A percentile compares a stretch with the other conserved stretches of the same genome.
These are phyloP conservation scores for Taphrorychus bicolor DNA, from an alignment of 2,888 invertebrate species.

Conservation along the genomic window DNA sequence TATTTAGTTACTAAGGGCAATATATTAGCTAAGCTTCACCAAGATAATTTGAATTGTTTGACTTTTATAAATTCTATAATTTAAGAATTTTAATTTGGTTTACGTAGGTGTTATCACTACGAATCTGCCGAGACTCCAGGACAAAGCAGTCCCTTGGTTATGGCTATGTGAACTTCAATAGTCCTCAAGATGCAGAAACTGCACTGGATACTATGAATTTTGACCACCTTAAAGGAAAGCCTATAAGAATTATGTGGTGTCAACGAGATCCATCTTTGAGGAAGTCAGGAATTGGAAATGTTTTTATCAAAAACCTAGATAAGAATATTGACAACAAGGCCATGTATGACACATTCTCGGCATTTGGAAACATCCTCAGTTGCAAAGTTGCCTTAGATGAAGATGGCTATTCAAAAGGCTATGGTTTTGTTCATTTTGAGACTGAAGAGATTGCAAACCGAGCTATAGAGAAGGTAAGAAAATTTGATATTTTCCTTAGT, in stretches of 20 bases:
- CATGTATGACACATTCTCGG: constrained; percentile 98
- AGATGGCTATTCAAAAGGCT: constrained; percentile 91
- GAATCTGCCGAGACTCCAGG: constrained; percentile 97
- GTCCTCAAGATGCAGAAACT: constrained; percentile 97
- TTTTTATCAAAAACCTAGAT: constrained; percentile 99
- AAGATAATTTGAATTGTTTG: background rate
- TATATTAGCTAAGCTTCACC: too few relatives aligned
- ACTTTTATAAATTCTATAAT: background rate
- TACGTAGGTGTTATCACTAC: constrained; percentile 85
- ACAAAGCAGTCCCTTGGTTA: constrained; percentile 98
- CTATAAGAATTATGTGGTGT: constrained; percentile 99
- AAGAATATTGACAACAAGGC: constrained; percentile 99
- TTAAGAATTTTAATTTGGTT: too few relatives aligned
- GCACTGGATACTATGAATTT: constrained; percentile 99
- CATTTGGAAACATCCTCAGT: constrained; percentile 97
- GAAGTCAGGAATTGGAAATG: constrained; percentile 98
- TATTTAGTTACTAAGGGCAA: too few relatives aligned
- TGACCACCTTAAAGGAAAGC: constrained; percentile 94
- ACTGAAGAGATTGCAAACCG: constrained; percentile 96
- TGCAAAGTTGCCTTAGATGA: constrained; percentile 98
- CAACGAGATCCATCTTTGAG: constrained; percentile 98
- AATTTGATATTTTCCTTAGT: too few relatives aligned
- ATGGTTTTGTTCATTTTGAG: constrained; percentile 97
- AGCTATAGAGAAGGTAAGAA: constrained; percentile 91
- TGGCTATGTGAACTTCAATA: constrained; percentile 99